phyloP scores from a whole-genome alignment of 2,797 vertebrate species.

The Trachurus trachurus region DNA sequence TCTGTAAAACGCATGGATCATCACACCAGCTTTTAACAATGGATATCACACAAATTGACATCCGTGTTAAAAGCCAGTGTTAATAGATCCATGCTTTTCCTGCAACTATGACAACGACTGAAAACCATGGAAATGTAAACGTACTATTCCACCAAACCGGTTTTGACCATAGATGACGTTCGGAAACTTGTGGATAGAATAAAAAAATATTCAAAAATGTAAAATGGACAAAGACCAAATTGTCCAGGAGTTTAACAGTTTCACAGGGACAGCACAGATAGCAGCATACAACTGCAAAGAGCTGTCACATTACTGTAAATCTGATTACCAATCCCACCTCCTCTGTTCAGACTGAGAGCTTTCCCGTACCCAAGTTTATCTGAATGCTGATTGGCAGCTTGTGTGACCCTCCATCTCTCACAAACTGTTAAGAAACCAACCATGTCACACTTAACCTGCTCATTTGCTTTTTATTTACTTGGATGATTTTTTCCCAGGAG shows the following conservation, averaged over 20 bases:
- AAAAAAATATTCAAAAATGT: conserved; percentile 1
- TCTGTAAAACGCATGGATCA: no score
- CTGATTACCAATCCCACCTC: neutral
- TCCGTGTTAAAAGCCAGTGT: no score
- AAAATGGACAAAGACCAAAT: conserved; percentile 8
- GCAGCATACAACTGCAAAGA: neutral
- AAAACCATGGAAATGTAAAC: no score
- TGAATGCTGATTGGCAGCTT: conserved; percentile 25
- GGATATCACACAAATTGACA: no score
- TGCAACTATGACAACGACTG: no score
- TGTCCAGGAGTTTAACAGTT: conserved; percentile 34
- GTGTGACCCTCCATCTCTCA: neutral
- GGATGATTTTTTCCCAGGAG: conserved; percentile 17
- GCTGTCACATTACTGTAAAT: conserved; percentile 10
- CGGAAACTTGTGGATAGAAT: no score
- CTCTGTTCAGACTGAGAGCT: neutral
- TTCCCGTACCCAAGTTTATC: neutral
- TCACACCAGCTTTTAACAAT: no score
- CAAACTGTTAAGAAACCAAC: neutral
- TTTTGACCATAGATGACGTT: no score
- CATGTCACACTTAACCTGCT: conserved; percentile 15
- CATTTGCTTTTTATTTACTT: conserved; percentile 34
- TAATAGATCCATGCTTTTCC: no score
- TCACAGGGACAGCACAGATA: neutral
- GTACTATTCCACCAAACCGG: no score